phyloP scores from a whole-genome alignment of 2,113 vertebrate species.

The Cephalopterus ornatus region DNA sequence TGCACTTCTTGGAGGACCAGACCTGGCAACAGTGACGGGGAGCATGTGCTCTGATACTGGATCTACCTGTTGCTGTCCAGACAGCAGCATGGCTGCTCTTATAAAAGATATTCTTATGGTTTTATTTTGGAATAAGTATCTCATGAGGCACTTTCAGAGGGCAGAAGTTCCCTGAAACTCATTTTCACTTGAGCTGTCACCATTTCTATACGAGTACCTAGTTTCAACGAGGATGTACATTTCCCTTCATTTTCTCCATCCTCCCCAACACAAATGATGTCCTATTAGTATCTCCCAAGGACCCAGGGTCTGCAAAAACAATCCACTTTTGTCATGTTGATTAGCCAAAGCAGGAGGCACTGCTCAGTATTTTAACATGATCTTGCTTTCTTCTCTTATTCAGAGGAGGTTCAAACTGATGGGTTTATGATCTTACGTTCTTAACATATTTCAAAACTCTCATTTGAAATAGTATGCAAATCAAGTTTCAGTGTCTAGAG shows the following conservation, averaged over 20 bases:
- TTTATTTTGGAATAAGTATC: neutral
- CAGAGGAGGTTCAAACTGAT: neutral
- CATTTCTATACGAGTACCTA: accelerated
- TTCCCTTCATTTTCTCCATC: neutral
- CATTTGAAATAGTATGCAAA: neutral
- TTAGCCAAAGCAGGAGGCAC: neutral
- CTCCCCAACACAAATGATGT: neutral
- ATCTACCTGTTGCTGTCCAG: neutral
- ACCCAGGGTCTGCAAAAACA: neutral
- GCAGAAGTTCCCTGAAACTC: neutral
- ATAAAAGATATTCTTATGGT: neutral
- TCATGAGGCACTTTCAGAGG: neutral
- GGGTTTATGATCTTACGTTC: accelerated
- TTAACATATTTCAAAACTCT: neutral
- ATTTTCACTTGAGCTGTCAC: neutral
- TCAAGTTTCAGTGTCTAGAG: neutral
- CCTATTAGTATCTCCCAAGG: neutral
- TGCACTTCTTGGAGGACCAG: neutral
- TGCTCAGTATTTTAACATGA: neutral
- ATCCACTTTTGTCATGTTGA: neutral
- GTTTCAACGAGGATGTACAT: neutral
- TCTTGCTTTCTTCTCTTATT: neutral
- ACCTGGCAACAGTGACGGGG: neutral
- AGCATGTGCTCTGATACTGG: neutral
- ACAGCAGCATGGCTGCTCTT: neutral